phyloP scores from a whole-genome alignment of 92 coral and sea anemone genomes.

The Palythoa grandis region DNA sequence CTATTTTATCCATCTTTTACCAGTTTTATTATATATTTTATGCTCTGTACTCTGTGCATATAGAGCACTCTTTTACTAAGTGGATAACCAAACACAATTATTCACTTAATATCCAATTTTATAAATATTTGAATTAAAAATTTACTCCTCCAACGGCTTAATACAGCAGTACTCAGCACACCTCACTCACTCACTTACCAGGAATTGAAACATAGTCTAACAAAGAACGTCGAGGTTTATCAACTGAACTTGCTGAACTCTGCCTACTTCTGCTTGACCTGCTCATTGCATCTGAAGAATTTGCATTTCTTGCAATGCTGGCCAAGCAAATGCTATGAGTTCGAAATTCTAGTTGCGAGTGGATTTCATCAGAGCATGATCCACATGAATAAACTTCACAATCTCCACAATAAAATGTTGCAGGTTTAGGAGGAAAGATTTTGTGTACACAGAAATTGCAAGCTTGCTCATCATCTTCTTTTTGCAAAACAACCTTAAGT shows the following conservation, averaged over 20 bases:
- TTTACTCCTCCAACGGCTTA: background rate
- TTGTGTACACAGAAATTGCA: slow-evolving; percentile 93
- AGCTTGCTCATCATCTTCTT: slow-evolving; percentile 77
- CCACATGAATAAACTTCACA: slow-evolving; percentile 92
- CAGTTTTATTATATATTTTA: no score
- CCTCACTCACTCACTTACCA: slow-evolving; percentile 51
- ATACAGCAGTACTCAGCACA: background rate
- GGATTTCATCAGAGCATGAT: slow-evolving; percentile 91
- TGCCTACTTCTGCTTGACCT: background rate
- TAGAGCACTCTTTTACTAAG: no score
- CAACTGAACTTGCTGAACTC: background rate
- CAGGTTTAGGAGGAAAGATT: slow-evolving; percentile 95
- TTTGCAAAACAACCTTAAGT: slow-evolving; percentile 73
- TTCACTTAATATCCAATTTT: background rate
- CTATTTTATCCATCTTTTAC: no score
- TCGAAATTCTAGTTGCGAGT: slow-evolving; percentile 88
- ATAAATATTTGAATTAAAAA: background rate
- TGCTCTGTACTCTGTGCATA: no score
- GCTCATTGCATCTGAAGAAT: background rate
- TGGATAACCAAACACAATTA: no score
- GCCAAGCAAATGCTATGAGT: slow-evolving; percentile 83
- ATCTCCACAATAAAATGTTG: slow-evolving; percentile 83
- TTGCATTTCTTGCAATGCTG: slow-evolving; percentile 46
- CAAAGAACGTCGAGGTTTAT: slow-evolving; percentile 61
- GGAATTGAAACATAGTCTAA: slow-evolving; percentile 77